Evolutionary conservation across 2,113 vertebrate genomes (phyloP).

Genomic region (Protobothrops mucrosquamatus): DNA sequence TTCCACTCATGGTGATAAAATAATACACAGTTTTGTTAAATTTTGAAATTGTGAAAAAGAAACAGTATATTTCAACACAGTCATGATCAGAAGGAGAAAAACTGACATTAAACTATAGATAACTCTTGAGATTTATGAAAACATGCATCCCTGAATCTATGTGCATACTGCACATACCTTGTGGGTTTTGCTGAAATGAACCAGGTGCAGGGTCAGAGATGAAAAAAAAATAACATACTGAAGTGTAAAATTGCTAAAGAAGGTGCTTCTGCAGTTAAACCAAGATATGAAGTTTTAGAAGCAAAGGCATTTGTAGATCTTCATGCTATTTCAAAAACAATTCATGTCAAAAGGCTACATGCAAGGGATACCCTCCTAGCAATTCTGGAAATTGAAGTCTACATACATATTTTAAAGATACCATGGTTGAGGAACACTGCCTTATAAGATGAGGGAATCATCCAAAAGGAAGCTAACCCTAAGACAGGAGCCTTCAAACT

Average conservation of each 20-base stretch:
- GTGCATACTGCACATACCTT: neutral
- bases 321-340: neutral
- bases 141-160: neutral
- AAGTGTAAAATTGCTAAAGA: neutral
- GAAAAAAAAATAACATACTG: neutral
- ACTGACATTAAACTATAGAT: neutral
- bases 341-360: neutral
- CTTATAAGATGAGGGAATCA: neutral
- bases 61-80: neutral
- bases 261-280: neutral
- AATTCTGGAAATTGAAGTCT: neutral
- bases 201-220: neutral
- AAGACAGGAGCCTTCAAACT: neutral
- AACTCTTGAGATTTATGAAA: neutral
- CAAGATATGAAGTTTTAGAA: neutral
- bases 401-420: neutral
- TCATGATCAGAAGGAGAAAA: neutral
- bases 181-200: neutral
- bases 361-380: neutral
- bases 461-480: neutral
- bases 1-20: neutral
- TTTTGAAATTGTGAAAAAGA: neutral
- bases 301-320: neutral
- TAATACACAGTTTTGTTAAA: neutral
- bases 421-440: neutral